These are phyloP conservation scores for Philereme transversata DNA, from an alignment of 2,888 invertebrate genomes.

Conservation along the genomic window DNA sequence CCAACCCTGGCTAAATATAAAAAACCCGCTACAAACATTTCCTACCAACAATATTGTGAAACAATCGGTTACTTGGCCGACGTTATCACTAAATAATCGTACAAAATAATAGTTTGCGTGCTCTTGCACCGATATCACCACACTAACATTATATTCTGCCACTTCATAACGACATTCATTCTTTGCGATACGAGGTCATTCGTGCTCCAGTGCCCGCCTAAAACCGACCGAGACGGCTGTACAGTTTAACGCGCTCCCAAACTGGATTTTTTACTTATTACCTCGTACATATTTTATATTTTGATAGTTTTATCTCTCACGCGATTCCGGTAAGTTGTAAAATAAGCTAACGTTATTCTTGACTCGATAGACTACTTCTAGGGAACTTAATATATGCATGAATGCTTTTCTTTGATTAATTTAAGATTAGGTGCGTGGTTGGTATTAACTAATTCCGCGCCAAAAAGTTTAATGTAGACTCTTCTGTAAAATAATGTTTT, in stretches of 20 bases:
- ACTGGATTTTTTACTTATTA: slow-evolving; percentile 7
- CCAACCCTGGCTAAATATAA: neutral
- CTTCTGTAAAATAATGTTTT: too few species aligned
- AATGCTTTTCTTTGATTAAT: too few species aligned
- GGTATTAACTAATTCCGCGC: too few species aligned
- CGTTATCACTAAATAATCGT: too few species aligned
- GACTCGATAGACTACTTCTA: too few species aligned
- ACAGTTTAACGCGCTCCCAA: slow-evolving; percentile 13
- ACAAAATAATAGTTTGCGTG: neutral
- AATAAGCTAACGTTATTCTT: too few species aligned
- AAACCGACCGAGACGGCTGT: slow-evolving; percentile 20
- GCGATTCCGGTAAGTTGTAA: slow-evolving; percentile 13
- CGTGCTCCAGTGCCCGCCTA: neutral
- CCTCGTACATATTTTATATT: slow-evolving; percentile 9
- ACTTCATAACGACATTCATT: slow-evolving; percentile 17
- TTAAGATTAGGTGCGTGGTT: too few species aligned
- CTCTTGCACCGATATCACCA: slow-evolving; percentile 7
- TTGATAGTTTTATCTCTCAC: slow-evolving; percentile 4
- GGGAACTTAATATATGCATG: too few species aligned
- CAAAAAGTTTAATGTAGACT: too few species aligned
- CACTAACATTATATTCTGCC: slow-evolving; percentile 1
- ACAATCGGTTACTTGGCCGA: neutral
- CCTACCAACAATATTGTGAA: neutral
- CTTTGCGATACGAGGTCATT: slow-evolving; percentile 8
- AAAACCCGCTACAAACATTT: neutral